Evolutionary conservation across 2,888 invertebrate genomes (phyloP), one percentile per base, ranked within the genome.

Genomic region (Lasius fuliginosus): DNA sequence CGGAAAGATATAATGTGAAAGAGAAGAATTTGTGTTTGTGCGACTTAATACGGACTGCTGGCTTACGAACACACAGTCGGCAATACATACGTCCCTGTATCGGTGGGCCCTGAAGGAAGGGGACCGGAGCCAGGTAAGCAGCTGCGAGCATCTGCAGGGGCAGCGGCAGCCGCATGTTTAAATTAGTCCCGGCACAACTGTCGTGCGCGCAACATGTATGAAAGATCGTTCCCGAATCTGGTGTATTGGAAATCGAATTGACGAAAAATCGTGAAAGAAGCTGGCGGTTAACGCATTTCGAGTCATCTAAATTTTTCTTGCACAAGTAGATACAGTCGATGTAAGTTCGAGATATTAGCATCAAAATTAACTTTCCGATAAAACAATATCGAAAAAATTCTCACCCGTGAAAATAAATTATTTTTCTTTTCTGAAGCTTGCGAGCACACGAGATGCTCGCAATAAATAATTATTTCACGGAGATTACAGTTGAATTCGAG

Each of bases 101-200:
- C 5, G 49, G 53, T n/a, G 67, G 85, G 89, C 79, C 86, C 90
- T 68, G 27, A 60, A 77, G 82, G 85, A 85, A 87, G 87, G 88
- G 90, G 89, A 62, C 85, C 69, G 23, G 53, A 58, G 85, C 90
- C 92, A 93, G 93, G 93, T 93, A 93, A 93, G 93, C 92, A 94
- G 94, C 94, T 93, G 93, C 93, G 85, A 90, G 90, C 87, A 86
- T 90, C 87, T 69, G 89, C 89, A 90, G 90, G 88, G 89, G 87
- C 88, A 88, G 84, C 89, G 86, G 89, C 89, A 86, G 89, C 91
- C 88, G 91, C 92, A 91, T 92, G 93, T 91, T 93, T 90, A 92
- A 94, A 94, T 94, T 94, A 95, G 95, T 95, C 93, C 94, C 93
- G 94, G 93, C 94, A 90, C 94, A 94, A 95, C 94, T 94, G 93